A percentile compares a stretch with the other conserved stretches of the same genome.
These are phyloP conservation scores for Epicauta chinensis DNA, from an alignment of 1,140 invertebrate species.

Conservation along the genomic window DNA sequence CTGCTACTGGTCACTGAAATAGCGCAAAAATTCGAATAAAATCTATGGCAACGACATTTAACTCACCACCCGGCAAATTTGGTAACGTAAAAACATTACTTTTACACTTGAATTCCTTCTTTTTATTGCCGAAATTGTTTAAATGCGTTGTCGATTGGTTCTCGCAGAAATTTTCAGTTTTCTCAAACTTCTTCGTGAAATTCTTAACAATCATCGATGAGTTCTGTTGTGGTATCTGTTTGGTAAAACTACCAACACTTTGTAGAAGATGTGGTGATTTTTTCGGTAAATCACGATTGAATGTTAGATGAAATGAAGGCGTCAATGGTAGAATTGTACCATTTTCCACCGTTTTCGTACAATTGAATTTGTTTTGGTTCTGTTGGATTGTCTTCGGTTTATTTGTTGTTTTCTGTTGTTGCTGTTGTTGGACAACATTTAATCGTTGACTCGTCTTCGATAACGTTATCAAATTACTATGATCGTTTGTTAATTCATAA, in stretches of 20 bases:
- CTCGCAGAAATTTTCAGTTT: too few species aligned
- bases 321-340: constrained; percentile 19
- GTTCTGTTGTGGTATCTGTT: constrained; percentile 21
- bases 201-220: constrained; percentile 24
- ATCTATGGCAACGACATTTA: neutral
- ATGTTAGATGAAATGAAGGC: constrained; percentile 26
- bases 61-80: constrained; percentile 46
- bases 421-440: constrained; percentile 18
- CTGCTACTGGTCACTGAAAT: too few species aligned
- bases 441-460: constrained; percentile 24
- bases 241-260: constrained; percentile 16
- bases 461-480: constrained; percentile 27
- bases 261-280: constrained; percentile 35
- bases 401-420: constrained; percentile 17
- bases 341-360: constrained; percentile 8
- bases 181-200: constrained; percentile 35
- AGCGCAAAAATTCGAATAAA: constrained; percentile 1
- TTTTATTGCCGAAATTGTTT: constrained; percentile 15
- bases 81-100: constrained; percentile 45
- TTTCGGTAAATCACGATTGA: constrained; percentile 23
- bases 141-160: constrained; percentile 21
- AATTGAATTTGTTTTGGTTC: too few species aligned
- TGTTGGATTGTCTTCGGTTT: constrained; percentile 8
- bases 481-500: constrained; percentile 23
- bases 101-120: constrained; percentile 28